Evolutionary conservation across 2,888 invertebrate genomes (phyloP), one percentile per base, ranked within the genome.

Genomic region (Andrena minutula): DNA sequence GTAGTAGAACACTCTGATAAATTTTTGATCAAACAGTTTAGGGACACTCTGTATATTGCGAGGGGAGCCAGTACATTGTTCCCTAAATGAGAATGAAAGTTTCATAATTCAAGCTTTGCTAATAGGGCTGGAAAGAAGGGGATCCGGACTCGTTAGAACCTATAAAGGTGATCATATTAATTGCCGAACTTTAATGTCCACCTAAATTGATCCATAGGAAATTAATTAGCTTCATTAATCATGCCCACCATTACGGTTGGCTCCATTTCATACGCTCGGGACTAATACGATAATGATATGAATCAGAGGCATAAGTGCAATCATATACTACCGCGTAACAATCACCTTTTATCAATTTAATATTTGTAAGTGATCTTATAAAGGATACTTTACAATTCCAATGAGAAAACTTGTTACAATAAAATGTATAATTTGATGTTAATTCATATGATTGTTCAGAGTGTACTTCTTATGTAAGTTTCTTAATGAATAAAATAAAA

Each of bases 221-320:
- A 79, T 76, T 79, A 79, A 76, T 77, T 80, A 30, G 26, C 20
- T n/a, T 23, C 26, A 72, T 72, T 76, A 66, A 79, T 79, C 63
- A 56, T 32, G 5, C 12, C 16, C 23, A 32, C 51, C 60, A 32
- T 20, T 53, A 66, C 26, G 20, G 47, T n/a, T 64, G 23, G 26
- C n/a, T 66, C n/a, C 60, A 61, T 32, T 70, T 63, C 20, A 56
- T 53, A 30, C 10, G 16, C 49, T 26, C 2, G 56, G 8, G 12
- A n/a, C 16, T 74, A n/a, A 72, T 74, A 56, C 41, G 51, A 74
- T 20, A 56, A 63, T 78, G 47, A 73, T 69, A 26, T 58, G 53
- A 58, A 30, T 76, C 64, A 51, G 12, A 3, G 5, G 2, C 7
- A 58, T 47, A 26, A 10, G 26, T 30, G 71, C 47, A 58, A 76